Base-by-base conservation (phyloP, 2,113 vertebrate genomes). In the Pseudonaja textilis region DNA sequence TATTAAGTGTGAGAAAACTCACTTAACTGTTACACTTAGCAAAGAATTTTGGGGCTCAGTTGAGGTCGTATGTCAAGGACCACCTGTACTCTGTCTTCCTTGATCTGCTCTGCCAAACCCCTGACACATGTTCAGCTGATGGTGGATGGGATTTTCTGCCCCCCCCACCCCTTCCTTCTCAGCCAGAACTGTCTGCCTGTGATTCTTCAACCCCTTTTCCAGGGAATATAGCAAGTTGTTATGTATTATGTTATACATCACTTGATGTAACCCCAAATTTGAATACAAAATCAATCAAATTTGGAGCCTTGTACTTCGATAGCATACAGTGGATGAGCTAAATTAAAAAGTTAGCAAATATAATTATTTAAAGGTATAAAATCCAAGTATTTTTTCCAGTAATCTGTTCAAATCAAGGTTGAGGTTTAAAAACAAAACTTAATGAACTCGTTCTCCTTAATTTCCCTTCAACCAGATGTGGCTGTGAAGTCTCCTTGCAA, bases 401-500 rank as follows among this genome's bases (percentile, higher is more conserved):
- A 34, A 61, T 45, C 29, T 89, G 2, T 85, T 42, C 9, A 85
- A 91, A 45, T 14, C 54, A 81, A 50, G 45, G 54, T 89, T 34
- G 61, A 45, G 45, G 29, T 16, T n/a, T 26, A 26, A 47, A 74
- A 23, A 47, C 45, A 45, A 69, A 52, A 34, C 14, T 85, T 34
- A 93, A 11, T 45, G 57, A 52, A 74, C 26, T 93, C 54, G 69
- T 91, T 81, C 42, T 91, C 14, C 29, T 45, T 50, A 55, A 89
- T 91, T 42, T 87, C 55, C 91, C 92, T 90, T 85, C 86, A 81
- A 87, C 89, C 69, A 92, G 91, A 89, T 93, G 55, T 23, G 94
- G 90, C 74, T 1, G 0, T 42, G 87, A 94, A 90, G 29, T 95
- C 91, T 93, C 94, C 89, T 81, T 56, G 88, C 64, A 94, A 97